Evolutionary conservation across 2,888 invertebrate genomes (phyloP).

Genomic region (Clepsis dumicolana): DNA sequence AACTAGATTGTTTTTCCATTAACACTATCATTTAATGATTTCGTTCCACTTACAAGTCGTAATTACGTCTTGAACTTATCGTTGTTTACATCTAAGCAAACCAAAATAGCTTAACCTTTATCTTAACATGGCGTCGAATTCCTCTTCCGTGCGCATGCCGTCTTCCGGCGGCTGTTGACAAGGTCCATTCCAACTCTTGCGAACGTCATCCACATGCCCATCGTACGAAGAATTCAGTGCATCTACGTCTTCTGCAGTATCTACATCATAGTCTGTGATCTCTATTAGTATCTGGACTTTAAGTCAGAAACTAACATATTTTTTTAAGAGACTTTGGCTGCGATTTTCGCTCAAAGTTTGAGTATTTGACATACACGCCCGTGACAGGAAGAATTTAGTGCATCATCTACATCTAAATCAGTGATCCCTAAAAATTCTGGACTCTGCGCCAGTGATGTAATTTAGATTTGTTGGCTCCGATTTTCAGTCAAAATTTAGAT

Average conservation of each 20-base stretch:
- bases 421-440: slow-evolving; percentile 32
- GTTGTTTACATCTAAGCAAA: slow-evolving; percentile 37
- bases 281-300: no score
- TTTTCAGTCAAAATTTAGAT: slow-evolving; percentile 25
- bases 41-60: neutral
- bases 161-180: slow-evolving; percentile 37
- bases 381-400: neutral
- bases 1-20: no score
- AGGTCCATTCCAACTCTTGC: slow-evolving; percentile 20
- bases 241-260: neutral
- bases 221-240: slow-evolving; percentile 2
- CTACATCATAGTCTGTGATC: neutral
- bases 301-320: no score
- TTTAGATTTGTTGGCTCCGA: slow-evolving; percentile 6
- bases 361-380: no score
- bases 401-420: slow-evolving; percentile 7
- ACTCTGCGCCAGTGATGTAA: slow-evolving; percentile 32
- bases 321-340: no score
- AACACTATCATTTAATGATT: no score
- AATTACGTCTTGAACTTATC: slow-evolving; percentile 6
- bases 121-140: slow-evolving; percentile 35
- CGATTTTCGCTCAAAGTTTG: no score
- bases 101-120: slow-evolving; percentile 39
- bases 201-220: slow-evolving; percentile 10
- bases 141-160: slow-evolving; percentile 35